phyloP scores from a whole-genome alignment of 2,797 vertebrate species.

The Silurus lanzhouensis region DNA sequence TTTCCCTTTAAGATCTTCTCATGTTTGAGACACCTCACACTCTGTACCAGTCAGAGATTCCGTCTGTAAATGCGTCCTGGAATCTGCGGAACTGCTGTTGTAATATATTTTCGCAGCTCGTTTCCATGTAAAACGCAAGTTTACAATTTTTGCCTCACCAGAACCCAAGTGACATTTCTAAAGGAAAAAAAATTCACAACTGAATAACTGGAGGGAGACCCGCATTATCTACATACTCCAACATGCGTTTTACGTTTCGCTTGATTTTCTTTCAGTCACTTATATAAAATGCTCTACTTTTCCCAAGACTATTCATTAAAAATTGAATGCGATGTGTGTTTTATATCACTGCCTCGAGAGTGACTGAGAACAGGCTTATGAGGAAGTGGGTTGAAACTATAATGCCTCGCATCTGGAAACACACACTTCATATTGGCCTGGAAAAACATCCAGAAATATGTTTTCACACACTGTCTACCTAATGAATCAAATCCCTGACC shows the following conservation, averaged over 20 bases:
- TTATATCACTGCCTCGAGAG: slow-evolving; percentile 30
- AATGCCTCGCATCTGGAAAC: slow-evolving; percentile 39
- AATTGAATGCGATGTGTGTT: slow-evolving; percentile 36
- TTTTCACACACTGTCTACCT: slow-evolving; percentile 42
- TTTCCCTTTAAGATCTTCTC: slow-evolving; percentile 57
- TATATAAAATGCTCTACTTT: slow-evolving; percentile 7
- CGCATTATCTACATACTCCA: neutral
- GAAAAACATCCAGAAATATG: slow-evolving; percentile 44
- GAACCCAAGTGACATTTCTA: slow-evolving; percentile 22
- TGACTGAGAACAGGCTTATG: slow-evolving; percentile 23
- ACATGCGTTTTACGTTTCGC: neutral
- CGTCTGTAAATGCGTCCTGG: slow-evolving; percentile 45
- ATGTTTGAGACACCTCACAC: slow-evolving; percentile 46
- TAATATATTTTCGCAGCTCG: slow-evolving; percentile 35
- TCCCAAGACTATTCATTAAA: slow-evolving; percentile 31
- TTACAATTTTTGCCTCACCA: slow-evolving; percentile 6
- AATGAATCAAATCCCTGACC: slow-evolving; percentile 18
- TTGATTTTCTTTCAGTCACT: slow-evolving; percentile 24
- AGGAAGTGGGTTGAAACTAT: slow-evolving; percentile 37
- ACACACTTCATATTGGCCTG: slow-evolving; percentile 30
- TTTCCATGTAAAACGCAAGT: neutral
- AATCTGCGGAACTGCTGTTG: slow-evolving; percentile 37
- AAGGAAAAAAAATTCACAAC: neutral
- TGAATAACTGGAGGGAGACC: neutral
- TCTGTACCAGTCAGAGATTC: slow-evolving; percentile 49